A percentile compares a stretch with the other conserved stretches of the same genome.
Conservation (phyloP, 2,888 invertebrate genomes). For the Melanostoma mellinum region DNA sequence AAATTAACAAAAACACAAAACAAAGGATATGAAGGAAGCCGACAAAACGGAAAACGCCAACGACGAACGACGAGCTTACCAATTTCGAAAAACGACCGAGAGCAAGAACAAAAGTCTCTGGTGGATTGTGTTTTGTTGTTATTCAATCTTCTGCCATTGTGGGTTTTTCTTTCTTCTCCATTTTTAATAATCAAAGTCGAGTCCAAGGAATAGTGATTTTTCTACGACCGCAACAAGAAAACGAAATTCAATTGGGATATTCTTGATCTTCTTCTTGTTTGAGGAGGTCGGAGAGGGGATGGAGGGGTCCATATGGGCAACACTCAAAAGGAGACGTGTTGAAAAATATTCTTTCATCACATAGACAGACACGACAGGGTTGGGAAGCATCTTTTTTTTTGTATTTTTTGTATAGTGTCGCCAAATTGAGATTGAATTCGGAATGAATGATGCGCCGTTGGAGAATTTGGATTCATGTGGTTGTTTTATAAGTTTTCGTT, state of each 20-base stretch:
- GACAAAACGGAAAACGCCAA: too few species aligned
- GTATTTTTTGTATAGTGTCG: not conserved
- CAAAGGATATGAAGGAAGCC: conserved; percentile 25
- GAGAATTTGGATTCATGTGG: too few species aligned
- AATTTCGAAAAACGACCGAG: conserved; percentile 33
- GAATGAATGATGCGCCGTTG: not conserved
- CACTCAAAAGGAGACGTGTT: conserved; percentile 41
- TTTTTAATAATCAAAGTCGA: conserved; percentile 66
- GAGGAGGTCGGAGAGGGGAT: not conserved
- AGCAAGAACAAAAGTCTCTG: conserved; percentile 46
- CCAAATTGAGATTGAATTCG: conserved; percentile 17
- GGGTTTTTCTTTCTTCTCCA: conserved; percentile 37
- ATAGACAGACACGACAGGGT: conserved; percentile 1
- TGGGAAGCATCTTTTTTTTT: not conserved
- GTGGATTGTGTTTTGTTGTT: conserved; percentile 68
- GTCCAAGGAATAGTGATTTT: conserved; percentile 43
- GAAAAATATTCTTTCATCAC: conserved; percentile 5
- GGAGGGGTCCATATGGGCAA: conserved; percentile 21
- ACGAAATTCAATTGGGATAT: conserved; percentile 57
- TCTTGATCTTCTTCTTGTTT: not conserved
- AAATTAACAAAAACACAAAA: conserved; percentile 28
- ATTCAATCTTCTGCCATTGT: conserved; percentile 65
- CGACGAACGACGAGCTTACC: conserved; percentile 26
- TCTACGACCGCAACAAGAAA: conserved; percentile 21
- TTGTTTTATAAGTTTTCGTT: too few species aligned